Evolutionary conservation across 2,113 vertebrate species (phyloP).

Genomic region (Puffinus mauretanicus): DNA sequence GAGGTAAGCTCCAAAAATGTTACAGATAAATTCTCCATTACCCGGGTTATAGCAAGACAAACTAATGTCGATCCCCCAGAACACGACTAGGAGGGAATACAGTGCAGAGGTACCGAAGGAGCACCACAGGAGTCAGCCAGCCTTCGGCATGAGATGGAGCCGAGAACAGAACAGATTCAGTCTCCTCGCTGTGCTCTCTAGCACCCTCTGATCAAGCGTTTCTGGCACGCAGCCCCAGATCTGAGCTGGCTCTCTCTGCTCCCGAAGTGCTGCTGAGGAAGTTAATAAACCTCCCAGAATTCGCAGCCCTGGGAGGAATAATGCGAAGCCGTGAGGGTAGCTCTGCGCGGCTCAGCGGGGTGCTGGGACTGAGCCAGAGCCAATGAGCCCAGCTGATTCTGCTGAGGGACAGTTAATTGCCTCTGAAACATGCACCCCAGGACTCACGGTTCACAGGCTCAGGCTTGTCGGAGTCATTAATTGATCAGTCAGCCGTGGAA

Average conservation of each 20-base stretch:
- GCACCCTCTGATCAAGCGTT: not conserved
- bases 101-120: not conserved
- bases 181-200: not conserved
- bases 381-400: conserved; percentile 11
- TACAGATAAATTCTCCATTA: not conserved
- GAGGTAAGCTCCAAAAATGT: not conserved
- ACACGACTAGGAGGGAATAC: not conserved
- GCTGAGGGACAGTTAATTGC: conserved; percentile 42
- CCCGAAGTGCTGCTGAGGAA: not conserved
- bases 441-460: conserved; percentile 1
- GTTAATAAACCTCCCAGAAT: conserved; percentile 52
- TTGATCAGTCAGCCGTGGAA: not conserved
- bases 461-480: conserved; percentile 39
- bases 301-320: not conserved
- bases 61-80: not conserved
- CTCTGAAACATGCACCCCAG: conserved; percentile 13
- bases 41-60: not conserved
- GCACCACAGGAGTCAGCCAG: not conserved
- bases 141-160: not conserved
- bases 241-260: not conserved
- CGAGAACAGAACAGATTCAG: not conserved
- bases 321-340: not conserved
- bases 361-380: not conserved
- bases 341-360: not conserved
- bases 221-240: not conserved